Base-by-base conservation (phyloP, 2,113 vertebrate genomes). In the Macaca nemestrina region DNA sequence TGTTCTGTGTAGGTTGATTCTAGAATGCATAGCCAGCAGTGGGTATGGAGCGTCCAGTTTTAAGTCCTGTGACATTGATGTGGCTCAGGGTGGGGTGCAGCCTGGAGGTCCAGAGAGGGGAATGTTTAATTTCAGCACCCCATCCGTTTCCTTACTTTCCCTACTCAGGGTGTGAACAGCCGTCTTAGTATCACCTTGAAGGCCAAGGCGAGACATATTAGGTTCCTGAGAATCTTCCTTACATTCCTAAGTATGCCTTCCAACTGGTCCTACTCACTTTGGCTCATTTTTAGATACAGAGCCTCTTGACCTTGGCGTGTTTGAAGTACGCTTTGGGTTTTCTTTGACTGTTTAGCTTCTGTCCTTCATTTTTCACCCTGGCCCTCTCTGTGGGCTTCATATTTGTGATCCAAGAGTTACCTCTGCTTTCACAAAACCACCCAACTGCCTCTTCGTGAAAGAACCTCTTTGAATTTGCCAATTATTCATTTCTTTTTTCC, bases 11-110 rank as follows among this genome's bases (percentile, higher is more conserved):
- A 38, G 55, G n/a, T 43, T 4, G 3, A 22, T 73, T 95, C 55
- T 73, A 76, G 78, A 88, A 68, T 78, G 45, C 52, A 52, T 64
- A 64, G 61, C 61, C 11, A 64, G 11, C 61, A 64, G 61, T 11
- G 5, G 55, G 9, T 55, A 8, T 1, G 13, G 43, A 45, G 13
- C 18, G 6, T 57, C 52, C 13, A 8, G 0, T 81, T 59, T 64
- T 16, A 67, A 61, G 57, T 23, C n/a, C 22, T 14, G 6, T 75
- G 38, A 25, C 25, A 2, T 20, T 45, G 32, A 61, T 72, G 23
- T 35, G 32, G 48, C 67, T 7, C 45, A 32, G 1, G 0, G 45
- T 32, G 32, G 1, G 0, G 68, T 38, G 9, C n/a, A 48, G n/a
- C 14, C 12, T 6, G n/a, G 18, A 48, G 38, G 22, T 8, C 38